phyloP scores from a whole-genome alignment of 2,797 vertebrate genomes.

The Florisuga fusca region DNA sequence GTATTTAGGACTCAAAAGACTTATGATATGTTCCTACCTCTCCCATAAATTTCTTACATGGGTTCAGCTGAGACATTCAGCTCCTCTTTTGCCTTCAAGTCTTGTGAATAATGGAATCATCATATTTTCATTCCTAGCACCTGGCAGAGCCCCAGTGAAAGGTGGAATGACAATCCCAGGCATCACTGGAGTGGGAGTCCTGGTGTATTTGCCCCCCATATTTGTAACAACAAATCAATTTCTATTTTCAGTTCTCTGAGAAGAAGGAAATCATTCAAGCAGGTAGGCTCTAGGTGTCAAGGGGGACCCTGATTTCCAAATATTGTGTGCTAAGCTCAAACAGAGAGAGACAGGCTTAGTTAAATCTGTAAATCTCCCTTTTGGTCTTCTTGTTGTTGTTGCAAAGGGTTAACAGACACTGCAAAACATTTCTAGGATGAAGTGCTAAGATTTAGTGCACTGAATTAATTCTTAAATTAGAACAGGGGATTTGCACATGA shows the following conservation, averaged over 20 bases:
- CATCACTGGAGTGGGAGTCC: background rate
- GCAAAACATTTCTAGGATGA: constrained; percentile 62
- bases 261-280: background rate
- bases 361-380: background rate
- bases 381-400: background rate
- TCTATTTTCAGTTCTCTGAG: background rate
- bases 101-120: background rate
- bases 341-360: background rate
- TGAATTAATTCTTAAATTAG: constrained; percentile 73
- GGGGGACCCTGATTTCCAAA: background rate
- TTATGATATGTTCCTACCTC: background rate
- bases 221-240: background rate
- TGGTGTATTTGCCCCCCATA: background rate
- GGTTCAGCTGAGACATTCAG: background rate
- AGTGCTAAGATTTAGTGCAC: constrained; percentile 66
- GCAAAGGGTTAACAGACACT: constrained; percentile 57
- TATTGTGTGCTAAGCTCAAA: background rate
- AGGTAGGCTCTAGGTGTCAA: background rate
- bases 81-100: background rate
- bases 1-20: accelerated
- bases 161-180: background rate
- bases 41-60: background rate
- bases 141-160: accelerated
- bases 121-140: background rate
- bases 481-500: constrained; percentile 71